Evolutionary conservation across 2,888 invertebrate genomes (phyloP), one percentile per base, ranked within the genome.

Genomic region (Palloptera scutellata): DNA sequence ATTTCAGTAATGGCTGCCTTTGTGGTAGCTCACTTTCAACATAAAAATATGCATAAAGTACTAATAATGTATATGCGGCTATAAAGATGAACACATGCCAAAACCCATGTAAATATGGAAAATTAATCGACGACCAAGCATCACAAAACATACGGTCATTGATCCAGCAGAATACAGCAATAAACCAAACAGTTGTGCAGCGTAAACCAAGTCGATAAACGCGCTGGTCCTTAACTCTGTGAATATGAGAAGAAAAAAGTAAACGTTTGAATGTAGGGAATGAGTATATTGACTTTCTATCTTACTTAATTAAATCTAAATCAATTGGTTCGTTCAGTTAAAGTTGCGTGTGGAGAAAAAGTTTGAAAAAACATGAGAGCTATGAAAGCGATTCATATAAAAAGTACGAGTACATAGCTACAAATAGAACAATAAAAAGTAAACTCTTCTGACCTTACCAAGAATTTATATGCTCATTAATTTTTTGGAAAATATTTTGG

Each of bases 11-110:
- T 0, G 93, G 91, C 63, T 88, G 88, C 64, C 92, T 89, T 74
- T 92, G 91, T 1, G 93, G 92, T 69, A 88, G 86, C 78, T 93
- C 92, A 60, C 91, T 89, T 64, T 88, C 87, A 0, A 92, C 93
- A 75, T 91, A 90, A 81, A 93, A 92, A 81, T 92, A 94, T 0
- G 93, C 92, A 78, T 91, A 92, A 0, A 94, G 87, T 8, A 94
- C 93, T 17, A 92, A 87, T 13, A 90, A 89, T 6, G 92, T 91
- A 76, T 93, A 94, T 43, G 91, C 89, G 0, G 92, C 90, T 61
- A 94, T 91, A 78, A 92, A 93, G 73, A 93, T 92, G 63, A 93
- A 89, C 13, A 94, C 86, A 81, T 94, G 94, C 94, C 94, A 94
- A 17, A 93, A 87, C 12, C 92, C 92, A 81, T 94, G 94, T 78